Conservation (phyloP, 1,140 invertebrate species). For the Hyphantria cunea region DNA sequence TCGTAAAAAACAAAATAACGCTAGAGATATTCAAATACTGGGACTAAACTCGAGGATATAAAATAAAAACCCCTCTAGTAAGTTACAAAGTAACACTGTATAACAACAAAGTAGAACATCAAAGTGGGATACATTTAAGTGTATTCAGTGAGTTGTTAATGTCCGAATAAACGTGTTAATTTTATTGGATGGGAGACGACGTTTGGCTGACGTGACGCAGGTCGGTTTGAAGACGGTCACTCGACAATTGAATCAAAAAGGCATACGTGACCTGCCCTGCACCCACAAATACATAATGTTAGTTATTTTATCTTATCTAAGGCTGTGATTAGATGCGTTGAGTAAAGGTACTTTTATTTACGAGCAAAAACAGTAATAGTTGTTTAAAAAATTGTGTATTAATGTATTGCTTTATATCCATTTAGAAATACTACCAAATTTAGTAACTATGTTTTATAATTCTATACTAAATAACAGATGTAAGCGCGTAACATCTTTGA, state of each 20-base stretch:
- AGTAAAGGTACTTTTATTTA: too few species aligned
- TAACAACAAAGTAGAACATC: conserved; percentile 16
- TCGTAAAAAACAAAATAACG: not conserved
- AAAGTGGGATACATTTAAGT: conserved; percentile 14
- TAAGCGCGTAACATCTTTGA: too few species aligned
- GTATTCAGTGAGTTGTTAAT: conserved; percentile 26
- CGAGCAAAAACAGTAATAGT: too few species aligned
- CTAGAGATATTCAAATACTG: not conserved
- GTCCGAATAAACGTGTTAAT: conserved; percentile 51
- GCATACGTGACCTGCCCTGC: conserved; percentile 45
- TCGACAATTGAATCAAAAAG: conserved; percentile 66
- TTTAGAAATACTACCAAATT: too few species aligned
- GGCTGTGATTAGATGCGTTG: not conserved
- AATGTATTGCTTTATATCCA: too few species aligned
- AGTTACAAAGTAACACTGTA: not conserved
- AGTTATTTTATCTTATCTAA: conserved; percentile 12
- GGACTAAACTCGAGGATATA: too few species aligned
- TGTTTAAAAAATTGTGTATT: too few species aligned
- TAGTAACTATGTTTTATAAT: too few species aligned
- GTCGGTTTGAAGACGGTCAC: conserved; percentile 64
- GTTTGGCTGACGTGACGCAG: conserved; percentile 51
- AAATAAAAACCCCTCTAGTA: not conserved
- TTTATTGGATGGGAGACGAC: conserved; percentile 48
- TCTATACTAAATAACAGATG: too few species aligned
- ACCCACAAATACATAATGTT: conserved; percentile 5